Evolutionary conservation across 2,113 vertebrate genomes (phyloP), one percentile per base, ranked within the genome.

Genomic region (Corythoichthys haematopterus): DNA sequence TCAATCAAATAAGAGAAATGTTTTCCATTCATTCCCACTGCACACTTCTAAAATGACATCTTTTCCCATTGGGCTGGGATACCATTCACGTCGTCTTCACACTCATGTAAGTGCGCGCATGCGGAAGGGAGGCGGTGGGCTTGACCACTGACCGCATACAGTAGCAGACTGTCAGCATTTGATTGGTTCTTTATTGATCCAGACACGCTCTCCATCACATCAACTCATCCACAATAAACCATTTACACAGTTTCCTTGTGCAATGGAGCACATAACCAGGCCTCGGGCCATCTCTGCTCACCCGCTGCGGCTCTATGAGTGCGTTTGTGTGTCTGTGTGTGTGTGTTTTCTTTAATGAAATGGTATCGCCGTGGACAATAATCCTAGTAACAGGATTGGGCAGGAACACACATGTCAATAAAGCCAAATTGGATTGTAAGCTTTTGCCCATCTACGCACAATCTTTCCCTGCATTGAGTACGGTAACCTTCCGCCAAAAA

Each of bases 141-240:
- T 81, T 84, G 83, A 76, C 84, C 85, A 87, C 85, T 85, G 83
- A 87, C 85, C 85, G 83, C 81, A 82, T 86, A 85, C 79, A 85
- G 88, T 87, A 85, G 82, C 86, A 74, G 82, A 86, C 89, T 89
- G 87, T 87, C 88, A 88, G 82, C 82, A 69, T 88, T 89, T 90
- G 89, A 91, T 89, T 90, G 91, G 87, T 87, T 86, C 87, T 85
- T 88, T 94, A 93, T 90, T 89, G 92, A 93, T 91, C 78, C 82
- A 77, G 89, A 89, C 88, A 92, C 83, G 87, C 92, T 93, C 90
- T 85, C 88, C 87, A 89, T 92, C 91, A 92, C 91, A 90, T 93
- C 91, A 86, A 88, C 90, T 92, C 86, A 93, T 93, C 91, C 90
- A 91, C 89, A 91, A 90, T 92, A 94, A 94, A 87, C 89, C 92